Evolutionary conservation across 2,888 invertebrate species (phyloP).

Genomic region (Ryuthela nishihirai): DNA sequence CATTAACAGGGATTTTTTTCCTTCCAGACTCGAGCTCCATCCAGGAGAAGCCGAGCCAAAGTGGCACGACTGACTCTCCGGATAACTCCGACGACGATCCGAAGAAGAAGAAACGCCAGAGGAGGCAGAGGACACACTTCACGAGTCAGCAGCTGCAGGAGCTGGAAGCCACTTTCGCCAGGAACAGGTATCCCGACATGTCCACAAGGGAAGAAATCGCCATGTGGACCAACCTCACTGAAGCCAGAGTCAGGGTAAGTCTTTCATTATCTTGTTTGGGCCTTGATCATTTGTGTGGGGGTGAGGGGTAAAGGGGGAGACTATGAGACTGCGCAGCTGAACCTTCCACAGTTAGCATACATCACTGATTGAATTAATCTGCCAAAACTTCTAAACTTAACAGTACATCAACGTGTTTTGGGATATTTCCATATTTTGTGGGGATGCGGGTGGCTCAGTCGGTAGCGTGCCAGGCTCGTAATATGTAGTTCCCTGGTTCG

Average conservation of each 20-base stretch:
- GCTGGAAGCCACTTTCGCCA: slow-evolving; percentile 91
- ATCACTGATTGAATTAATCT: no score
- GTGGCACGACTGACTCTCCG: slow-evolving; percentile 19
- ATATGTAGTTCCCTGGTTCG: no score
- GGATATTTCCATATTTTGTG: no score
- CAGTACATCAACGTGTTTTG: no score
- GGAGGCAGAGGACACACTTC: slow-evolving; percentile 93
- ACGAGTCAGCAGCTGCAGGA: slow-evolving; percentile 97
- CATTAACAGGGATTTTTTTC: no score
- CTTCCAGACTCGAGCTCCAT: background rate
- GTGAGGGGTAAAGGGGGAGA: no score
- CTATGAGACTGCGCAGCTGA: no score
- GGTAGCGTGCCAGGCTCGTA: no score
- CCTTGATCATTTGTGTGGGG: no score
- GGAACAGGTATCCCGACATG: slow-evolving; percentile 99
- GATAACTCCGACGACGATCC: slow-evolving; percentile 28
- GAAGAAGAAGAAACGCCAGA: slow-evolving; percentile 82
- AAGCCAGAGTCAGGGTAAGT: slow-evolving; percentile 96
- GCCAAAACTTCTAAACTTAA: no score
- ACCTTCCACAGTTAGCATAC: no score
- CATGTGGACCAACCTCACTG: slow-evolving; percentile 98
- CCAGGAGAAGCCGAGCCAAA: slow-evolving; percentile 30
- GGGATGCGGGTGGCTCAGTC: no score
- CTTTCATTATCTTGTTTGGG: background rate
- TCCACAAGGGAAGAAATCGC: slow-evolving; percentile 98